Evolutionary conservation across 2,797 vertebrate species (phyloP).

Genomic region (Vespertilio murinus): DNA sequence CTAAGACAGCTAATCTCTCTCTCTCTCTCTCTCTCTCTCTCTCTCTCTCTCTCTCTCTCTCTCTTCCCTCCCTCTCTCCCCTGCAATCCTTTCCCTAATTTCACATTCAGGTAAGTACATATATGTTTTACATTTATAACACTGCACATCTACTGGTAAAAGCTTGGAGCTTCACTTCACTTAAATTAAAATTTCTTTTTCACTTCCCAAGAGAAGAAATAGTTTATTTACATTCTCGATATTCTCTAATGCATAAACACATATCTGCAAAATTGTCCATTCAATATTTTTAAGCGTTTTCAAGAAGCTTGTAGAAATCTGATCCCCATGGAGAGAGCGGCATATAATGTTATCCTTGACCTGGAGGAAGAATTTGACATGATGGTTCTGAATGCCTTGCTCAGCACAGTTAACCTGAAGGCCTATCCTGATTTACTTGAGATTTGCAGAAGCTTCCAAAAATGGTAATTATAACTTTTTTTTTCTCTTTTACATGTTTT

Average conservation of each 20-base stretch:
- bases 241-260: not conserved
- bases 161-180: accelerated
- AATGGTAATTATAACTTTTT: conserved; percentile 46
- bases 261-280: conserved; percentile 2
- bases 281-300: conserved; percentile 51
- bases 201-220: not conserved
- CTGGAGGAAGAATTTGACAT: conserved; percentile 49
- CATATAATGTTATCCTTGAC: not conserved
- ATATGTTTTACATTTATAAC: not conserved
- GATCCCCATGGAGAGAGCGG: not conserved
- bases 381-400: not conserved
- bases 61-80: no score
- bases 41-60: not conserved
- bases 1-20: not conserved
- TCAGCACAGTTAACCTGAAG: conserved; percentile 30
- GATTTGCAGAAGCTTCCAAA: not conserved
- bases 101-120: not conserved
- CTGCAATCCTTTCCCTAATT: not conserved
- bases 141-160: not conserved
- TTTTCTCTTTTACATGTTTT: no score
- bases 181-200: not conserved
- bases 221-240: not conserved
- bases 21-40: no score
- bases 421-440: conserved; percentile 48
- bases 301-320: conserved; percentile 26